phyloP scores from a whole-genome alignment of 2,888 invertebrate genomes.

The Acrocera orbiculus region DNA sequence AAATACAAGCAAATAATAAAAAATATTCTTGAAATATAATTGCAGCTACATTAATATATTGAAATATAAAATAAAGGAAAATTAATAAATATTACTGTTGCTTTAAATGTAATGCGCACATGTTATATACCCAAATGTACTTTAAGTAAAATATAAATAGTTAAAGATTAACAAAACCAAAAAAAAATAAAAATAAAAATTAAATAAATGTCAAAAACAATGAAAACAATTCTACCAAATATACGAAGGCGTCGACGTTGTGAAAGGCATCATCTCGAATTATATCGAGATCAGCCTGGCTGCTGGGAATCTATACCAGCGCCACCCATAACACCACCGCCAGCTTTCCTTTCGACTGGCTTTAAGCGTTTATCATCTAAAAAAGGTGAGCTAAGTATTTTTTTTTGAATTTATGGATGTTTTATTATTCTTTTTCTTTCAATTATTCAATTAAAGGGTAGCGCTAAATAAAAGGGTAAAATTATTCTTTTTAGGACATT shows the following conservation, averaged over 20 bases:
- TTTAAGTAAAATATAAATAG: not conserved
- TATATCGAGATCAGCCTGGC: slow-evolving; percentile 34
- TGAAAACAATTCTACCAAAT: slow-evolving; percentile 47
- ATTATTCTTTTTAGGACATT: too few species aligned
- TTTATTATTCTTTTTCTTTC: too few species aligned
- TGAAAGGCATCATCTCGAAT: slow-evolving; percentile 40
- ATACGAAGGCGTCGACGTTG: slow-evolving; percentile 42
- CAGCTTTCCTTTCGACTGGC: slow-evolving; percentile 44
- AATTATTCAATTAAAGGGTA: too few species aligned
- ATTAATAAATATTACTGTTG: too few species aligned
- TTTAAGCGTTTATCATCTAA: slow-evolving; percentile 32
- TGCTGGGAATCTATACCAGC: slow-evolving; percentile 37
- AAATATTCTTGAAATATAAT: too few species aligned
- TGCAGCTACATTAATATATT: too few species aligned
- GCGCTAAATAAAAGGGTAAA: too few species aligned
- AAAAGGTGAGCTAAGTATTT: slow-evolving; percentile 18
- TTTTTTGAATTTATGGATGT: too few species aligned
- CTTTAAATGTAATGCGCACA: too few species aligned
- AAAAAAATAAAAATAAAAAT: not conserved
- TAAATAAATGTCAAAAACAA: slow-evolving; percentile 23
- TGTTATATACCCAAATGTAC: too few species aligned
- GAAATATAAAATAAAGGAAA: too few species aligned
- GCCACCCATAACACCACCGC: slow-evolving; percentile 49
- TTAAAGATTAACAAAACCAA: not conserved
- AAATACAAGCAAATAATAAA: too few species aligned